Evolutionary conservation across 2,113 vertebrate species (phyloP), one percentile per base, ranked within the genome.

Genomic region (Natator depressus): DNA sequence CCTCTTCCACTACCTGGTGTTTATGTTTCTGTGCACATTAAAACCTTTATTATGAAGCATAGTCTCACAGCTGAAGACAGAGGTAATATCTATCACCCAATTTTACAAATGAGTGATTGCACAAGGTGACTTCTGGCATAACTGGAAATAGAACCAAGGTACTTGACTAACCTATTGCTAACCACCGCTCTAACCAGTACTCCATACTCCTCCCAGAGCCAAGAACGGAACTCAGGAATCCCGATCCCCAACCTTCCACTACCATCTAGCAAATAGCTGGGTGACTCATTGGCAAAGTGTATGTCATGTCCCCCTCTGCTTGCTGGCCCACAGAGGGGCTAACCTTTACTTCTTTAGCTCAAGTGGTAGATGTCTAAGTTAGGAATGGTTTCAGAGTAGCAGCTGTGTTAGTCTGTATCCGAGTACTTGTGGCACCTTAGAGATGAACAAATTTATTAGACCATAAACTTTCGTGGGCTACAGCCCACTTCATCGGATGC

Each of bases 161-260:
- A 9, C 29, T 35, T 59, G 57, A 59, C 27, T 29, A 59, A 27
- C 57, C 57, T 59, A 31, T 59, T 29, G 27, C 57, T 72, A 35
- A 72, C 19, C 17, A 72, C 17, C 22, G 1, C 7, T 80, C n/a
- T 27, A 80, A 4, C 54, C 65, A n/a, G 17, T 19, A 59, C 59
- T 57, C 17, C 24, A 50, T 75, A 12, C 0, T 0, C 38, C 55
- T 25, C 22, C 38, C 82, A 49, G 42, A 62, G 55, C 7, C 54
- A 54, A 55, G 25, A 59, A 59, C 57, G 13, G 10, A 59, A 59
- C 84, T 31, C 2, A 10, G 4, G 57, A 27, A 11, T 1, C 5
- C 20, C 53, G 42, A 53, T 0, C 1, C 9, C 79, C 79, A 51
- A 31, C 5, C 0, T 7, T n/a, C 78, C 12, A 38, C 31, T 5